Evolutionary conservation across 2,113 vertebrate species (phyloP), one percentile per base, ranked within the genome.

Genomic region (Globicephala melas): DNA sequence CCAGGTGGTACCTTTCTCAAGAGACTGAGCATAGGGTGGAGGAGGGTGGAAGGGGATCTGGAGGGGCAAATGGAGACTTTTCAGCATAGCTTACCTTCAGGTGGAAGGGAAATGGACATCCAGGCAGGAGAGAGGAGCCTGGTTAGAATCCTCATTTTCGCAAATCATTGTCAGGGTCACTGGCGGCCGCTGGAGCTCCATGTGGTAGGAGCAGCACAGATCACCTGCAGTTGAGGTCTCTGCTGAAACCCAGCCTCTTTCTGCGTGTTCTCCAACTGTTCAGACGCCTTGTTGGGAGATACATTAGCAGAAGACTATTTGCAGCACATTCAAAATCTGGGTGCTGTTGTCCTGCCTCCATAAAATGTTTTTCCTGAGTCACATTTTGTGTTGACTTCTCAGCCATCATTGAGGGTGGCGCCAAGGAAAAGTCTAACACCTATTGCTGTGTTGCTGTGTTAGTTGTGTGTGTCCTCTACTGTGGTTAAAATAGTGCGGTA

Each of bases 351-450:
- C 50, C n/a, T 8, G 28, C 53, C 67, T 50, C 8, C 25, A 1
- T 5, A 14, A 4, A 5, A 6, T n/a, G 10, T 28, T 73, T 62
- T n/a, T 9, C 8, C 18, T 8, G 53, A 41, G 60, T 62, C 23
- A 1, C 21, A 2, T 8, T 44, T 11, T 2, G 31, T 55, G 65
- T 36, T 31, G 84, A 33, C 2, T 38, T 88, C 77, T 81, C 28
- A 25, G 47, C 18, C 2, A 0, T 41, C 9, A 7, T 9, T 3
- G 70, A 84, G n/a, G 18, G 50, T 7, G 13, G 65, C 53, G n/a
- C 11, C 36, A 7, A 0, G 17, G 77, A 26, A 21, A 15, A 41
- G 23, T n/a, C 44, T 18, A 6, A 33, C 6, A 1, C 26, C 17
- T 7, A 1, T 6, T 6, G 44, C n/a, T 23, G 26, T 8, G 36